phyloP scores from a whole-genome alignment of 2,888 invertebrate genomes.

The Erebia ligea region DNA sequence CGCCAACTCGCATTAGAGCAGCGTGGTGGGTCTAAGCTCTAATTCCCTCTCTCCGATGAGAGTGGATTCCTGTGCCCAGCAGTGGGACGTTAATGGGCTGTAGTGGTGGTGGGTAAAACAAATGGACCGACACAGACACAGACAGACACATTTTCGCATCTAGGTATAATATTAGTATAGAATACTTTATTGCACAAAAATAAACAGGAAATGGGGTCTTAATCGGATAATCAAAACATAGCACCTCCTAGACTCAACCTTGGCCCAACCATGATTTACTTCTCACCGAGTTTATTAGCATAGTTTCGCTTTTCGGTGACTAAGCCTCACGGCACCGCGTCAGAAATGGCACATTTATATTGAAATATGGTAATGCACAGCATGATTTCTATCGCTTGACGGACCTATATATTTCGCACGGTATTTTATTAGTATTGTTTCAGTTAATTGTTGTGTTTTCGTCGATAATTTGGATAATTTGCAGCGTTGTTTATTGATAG shows the following conservation, averaged over 20 bases:
- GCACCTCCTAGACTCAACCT: constrained; percentile 55
- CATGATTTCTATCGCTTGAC: constrained; percentile 39
- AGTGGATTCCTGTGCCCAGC: too few species aligned
- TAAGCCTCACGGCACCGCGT: constrained; percentile 53
- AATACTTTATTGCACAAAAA: neutral
- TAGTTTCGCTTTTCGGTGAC: constrained; percentile 62
- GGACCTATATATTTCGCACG: constrained; percentile 33
- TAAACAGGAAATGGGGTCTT: neutral
- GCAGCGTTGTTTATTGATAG: constrained; percentile 21
- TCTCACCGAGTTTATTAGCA: constrained; percentile 59
- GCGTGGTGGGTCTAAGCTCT: too few species aligned
- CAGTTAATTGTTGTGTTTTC: constrained; percentile 32
- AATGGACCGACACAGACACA: too few species aligned
- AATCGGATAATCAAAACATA: constrained; percentile 29
- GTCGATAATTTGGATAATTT: constrained; percentile 22
- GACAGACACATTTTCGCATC: too few species aligned
- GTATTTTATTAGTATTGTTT: constrained; percentile 36
- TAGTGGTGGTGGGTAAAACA: too few species aligned
- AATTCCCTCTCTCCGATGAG: too few species aligned
- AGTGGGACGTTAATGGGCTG: too few species aligned
- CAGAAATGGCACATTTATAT: constrained; percentile 38
- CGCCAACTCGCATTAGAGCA: too few species aligned
- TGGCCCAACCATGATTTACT: constrained; percentile 69
- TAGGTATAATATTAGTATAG: too few species aligned
- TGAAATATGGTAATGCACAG: constrained; percentile 41